Conservation (phyloP, 2,113 vertebrate species). For the Lota lota region DNA sequence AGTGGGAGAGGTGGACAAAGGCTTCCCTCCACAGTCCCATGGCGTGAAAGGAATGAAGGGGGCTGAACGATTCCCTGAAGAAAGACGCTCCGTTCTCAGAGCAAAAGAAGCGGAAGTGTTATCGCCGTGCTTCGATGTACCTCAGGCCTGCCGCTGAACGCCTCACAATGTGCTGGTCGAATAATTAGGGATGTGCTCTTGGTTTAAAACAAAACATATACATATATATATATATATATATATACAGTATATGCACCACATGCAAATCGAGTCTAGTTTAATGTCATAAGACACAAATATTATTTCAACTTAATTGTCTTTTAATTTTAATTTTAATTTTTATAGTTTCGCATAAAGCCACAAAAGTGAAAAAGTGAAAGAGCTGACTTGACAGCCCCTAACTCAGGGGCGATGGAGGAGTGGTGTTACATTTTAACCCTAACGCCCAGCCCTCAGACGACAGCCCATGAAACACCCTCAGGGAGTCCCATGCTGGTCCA, state of each 20-base stretch:
- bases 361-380: background rate
- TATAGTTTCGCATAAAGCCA: background rate
- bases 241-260: background rate
- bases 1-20: constrained; percentile 78
- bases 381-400: no score
- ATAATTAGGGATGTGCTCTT: background rate
- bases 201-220: no score
- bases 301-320: no score
- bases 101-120: constrained; percentile 78
- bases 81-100: constrained; percentile 64
- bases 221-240: background rate
- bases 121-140: constrained; percentile 54
- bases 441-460: constrained; percentile 17
- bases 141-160: background rate
- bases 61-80: constrained; percentile 58
- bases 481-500: constrained; percentile 65
- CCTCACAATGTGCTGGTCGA: background rate
- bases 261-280: background rate
- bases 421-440: constrained; percentile 22
- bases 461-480: constrained; percentile 32
- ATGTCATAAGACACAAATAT: background rate
- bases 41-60: constrained; percentile 65
- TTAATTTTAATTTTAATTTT: no score
- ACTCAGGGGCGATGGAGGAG: background rate
- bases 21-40: constrained; percentile 70